Evolutionary conservation across 2,797 vertebrate genomes (phyloP), one percentile per base, ranked within the genome.

Genomic region (Molossus alvarezi): DNA sequence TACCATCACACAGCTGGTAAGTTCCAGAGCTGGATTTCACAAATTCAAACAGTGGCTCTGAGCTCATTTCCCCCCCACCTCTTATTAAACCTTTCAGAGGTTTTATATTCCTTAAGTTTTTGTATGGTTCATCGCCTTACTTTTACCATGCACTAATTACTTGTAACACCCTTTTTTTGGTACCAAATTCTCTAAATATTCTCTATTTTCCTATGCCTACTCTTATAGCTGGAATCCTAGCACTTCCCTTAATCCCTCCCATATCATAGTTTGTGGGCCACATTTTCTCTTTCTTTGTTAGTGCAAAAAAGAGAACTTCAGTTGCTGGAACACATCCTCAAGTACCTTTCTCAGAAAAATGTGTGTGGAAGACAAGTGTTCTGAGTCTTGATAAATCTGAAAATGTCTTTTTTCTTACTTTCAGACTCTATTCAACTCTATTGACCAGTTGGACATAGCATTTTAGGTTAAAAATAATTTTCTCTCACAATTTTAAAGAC

Each of bases 21-120:
- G 29, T 81, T 37, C 58, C 60, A 69, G 81, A 75, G n/a, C 69
- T 14, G 71, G 76, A 96, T 51, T 95, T 95, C 55, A 62, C 29
- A 95, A 82, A 96, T 92, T 92, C 67, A 94, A 65, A 77, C 89
- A 83, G 75, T 89, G 95, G 88, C 48, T 48, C 20, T 80, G 88
- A 82, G 85, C 55, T 92, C 73, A 13, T 95, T 90, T 82, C 95
- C 96, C 58, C 62, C 76, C 94, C 25, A 84, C 62, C 25, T 45
- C 41, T 18, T n/a, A 25, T 51, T 33, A 67, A 57, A 88, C 48
- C 17, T 88, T n/a, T 81, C 25, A 60, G 23, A 60, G 15, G 23
- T 27, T 45, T 88, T 83, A 23, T 58, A 58, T 18, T 67, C 29
- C 85, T 89, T 25, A 67, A 41, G 17, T 53, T 77, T 69, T 10